Conservation (phyloP, 2,113 vertebrate species). For the Vanacampus margaritifer region DNA sequence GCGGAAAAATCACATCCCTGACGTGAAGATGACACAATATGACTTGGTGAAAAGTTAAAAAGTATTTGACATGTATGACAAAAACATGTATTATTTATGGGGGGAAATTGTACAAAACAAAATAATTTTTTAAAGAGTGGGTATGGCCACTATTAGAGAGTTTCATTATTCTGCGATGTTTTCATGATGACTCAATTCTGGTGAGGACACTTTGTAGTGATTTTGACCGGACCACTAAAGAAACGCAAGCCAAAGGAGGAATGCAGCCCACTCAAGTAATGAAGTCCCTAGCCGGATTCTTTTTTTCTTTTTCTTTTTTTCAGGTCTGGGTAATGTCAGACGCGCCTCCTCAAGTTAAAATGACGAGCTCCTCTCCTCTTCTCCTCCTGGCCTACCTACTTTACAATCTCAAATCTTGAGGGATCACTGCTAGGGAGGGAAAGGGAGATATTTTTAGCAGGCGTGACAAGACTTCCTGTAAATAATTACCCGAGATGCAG, state of each 20-base stretch:
- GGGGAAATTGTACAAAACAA: no score
- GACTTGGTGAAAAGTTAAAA: no score
- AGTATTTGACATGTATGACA: no score
- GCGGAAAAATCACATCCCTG: no score
- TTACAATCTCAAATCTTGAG: constrained; percentile 23
- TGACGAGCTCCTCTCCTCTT: constrained; percentile 7
- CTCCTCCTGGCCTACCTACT: constrained; percentile 10
- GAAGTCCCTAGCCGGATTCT: background rate
- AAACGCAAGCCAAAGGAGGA: background rate
- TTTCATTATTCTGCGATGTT: no score
- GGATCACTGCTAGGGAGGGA: constrained; percentile 41
- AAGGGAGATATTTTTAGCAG: constrained; percentile 60
- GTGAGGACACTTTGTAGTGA: no score
- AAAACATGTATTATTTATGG: no score
- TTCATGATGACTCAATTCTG: no score
- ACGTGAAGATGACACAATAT: no score
- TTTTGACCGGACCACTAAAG: background rate
- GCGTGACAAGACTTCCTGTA: constrained; percentile 57
- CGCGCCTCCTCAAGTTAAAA: constrained; percentile 5
- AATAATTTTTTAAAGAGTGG: no score
- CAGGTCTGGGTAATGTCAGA: background rate
- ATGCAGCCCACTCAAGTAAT: background rate
- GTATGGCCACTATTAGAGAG: no score
- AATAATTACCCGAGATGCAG: constrained; percentile 58
- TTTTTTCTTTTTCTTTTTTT: background rate